Evolutionary conservation across 2,888 invertebrate genomes (phyloP).

Genomic region (Eilema caniola): DNA sequence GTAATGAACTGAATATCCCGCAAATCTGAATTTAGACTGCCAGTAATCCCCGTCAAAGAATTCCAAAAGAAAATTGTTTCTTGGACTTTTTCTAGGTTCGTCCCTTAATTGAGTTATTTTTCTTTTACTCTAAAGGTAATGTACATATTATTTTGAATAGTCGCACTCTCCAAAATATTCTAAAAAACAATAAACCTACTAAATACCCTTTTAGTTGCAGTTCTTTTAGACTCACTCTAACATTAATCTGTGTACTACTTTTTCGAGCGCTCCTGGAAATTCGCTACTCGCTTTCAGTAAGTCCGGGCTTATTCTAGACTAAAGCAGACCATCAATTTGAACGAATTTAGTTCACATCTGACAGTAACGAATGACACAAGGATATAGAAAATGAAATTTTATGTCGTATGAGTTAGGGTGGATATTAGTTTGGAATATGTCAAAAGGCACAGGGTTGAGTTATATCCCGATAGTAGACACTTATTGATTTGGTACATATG

Average conservation of each 20-base stretch:
- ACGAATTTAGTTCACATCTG: constrained; percentile 17
- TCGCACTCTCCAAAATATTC: too few species aligned
- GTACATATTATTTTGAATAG: too few species aligned
- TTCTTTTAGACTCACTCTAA: neutral
- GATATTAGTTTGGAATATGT: neutral
- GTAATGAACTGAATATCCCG: too few species aligned
- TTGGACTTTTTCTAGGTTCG: too few species aligned
- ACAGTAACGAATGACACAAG: constrained; percentile 12
- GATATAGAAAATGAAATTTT: constrained; percentile 17
- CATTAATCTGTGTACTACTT: neutral
- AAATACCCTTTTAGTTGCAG: neutral
- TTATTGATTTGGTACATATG: neutral
- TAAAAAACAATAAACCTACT: neutral
- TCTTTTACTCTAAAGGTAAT: too few species aligned
- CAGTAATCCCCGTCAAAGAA: too few species aligned
- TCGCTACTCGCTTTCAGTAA: constrained; percentile 5
- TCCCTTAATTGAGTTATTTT: too few species aligned
- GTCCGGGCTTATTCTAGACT: neutral
- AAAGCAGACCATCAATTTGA: constrained; percentile 12
- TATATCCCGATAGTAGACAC: constrained; percentile 1
- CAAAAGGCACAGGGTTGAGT: neutral
- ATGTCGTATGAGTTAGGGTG: constrained; percentile 1
- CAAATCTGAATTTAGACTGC: too few species aligned
- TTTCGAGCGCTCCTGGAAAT: neutral
- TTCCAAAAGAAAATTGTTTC: too few species aligned